Evolutionary conservation across 2,113 vertebrate species (phyloP).

Genomic region (Lutjanus erythropterus): DNA sequence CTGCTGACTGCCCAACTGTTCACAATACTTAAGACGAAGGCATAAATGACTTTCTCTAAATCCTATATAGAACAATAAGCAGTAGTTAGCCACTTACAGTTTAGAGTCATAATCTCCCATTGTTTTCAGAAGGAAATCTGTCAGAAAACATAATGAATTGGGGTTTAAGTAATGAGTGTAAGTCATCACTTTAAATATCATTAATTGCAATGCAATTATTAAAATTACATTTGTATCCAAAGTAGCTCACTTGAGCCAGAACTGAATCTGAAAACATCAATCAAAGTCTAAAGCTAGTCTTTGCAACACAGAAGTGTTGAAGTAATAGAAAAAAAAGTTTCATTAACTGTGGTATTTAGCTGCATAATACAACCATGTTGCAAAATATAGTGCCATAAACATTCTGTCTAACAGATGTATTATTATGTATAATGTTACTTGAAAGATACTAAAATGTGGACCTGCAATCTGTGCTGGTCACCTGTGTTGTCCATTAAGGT

Average conservation of each 20-base stretch:
- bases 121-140: constrained; percentile 2
- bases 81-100: neutral
- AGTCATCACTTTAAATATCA: neutral
- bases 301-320: neutral
- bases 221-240: neutral
- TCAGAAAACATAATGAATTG: neutral
- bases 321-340: neutral
- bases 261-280: neutral
- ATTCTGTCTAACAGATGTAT: neutral
- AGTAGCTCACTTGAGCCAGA: neutral
- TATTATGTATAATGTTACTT: neutral
- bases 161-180: neutral
- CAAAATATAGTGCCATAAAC: neutral
- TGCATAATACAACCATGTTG: neutral
- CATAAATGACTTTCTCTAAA: constrained; percentile 8
- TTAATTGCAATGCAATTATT: neutral
- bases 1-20: neutral
- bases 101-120: neutral
- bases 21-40: neutral
- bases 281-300: neutral
- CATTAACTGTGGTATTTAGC: neutral
- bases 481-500: neutral
- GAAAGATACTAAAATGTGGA: neutral
- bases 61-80: neutral
- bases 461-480: neutral